phyloP scores from a whole-genome alignment of 1,140 invertebrate genomes.

The Phymastichus coffea region DNA sequence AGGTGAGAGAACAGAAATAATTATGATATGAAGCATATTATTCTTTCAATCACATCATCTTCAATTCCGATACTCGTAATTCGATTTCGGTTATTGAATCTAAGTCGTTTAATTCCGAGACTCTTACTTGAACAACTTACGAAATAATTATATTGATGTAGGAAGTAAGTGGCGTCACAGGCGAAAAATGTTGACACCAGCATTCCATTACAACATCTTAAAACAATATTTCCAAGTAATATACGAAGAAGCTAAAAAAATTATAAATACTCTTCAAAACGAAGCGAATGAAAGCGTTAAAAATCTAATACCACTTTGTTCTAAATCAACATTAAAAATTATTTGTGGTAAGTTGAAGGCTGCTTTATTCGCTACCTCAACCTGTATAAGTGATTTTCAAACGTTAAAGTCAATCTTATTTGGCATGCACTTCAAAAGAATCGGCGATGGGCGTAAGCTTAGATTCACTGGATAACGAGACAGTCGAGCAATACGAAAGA shows the following conservation, averaged over 20 bases:
- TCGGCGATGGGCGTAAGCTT: constrained; percentile 79
- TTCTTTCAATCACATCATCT: no score
- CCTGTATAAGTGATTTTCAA: not conserved
- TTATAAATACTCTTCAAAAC: constrained; percentile 37
- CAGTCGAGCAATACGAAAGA: constrained; percentile 15
- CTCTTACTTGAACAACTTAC: not conserved
- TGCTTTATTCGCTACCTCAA: not conserved
- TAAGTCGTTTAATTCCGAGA: not conserved
- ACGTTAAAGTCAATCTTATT: not conserved
- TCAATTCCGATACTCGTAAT: no score
- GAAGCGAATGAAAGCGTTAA: constrained; percentile 35
- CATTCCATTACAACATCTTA: constrained; percentile 88
- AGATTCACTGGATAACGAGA: constrained; percentile 59
- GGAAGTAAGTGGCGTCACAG: constrained; percentile 77
- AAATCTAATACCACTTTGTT: constrained; percentile 68
- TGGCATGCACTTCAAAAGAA: constrained; percentile 66
- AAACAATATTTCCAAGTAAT: constrained; percentile 68
- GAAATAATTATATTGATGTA: constrained; percentile 38
- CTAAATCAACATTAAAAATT: constrained; percentile 75
- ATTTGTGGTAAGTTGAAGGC: constrained; percentile 67
- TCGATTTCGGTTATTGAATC: no score
- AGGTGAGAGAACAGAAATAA: constrained; percentile 34
- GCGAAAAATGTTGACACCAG: constrained; percentile 81
- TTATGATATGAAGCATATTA: not conserved
- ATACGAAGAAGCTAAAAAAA: constrained; percentile 34